Evolutionary conservation across 2,888 invertebrate genomes (phyloP), one percentile per base, ranked within the genome.

Genomic region (Loripinus fragilis): DNA sequence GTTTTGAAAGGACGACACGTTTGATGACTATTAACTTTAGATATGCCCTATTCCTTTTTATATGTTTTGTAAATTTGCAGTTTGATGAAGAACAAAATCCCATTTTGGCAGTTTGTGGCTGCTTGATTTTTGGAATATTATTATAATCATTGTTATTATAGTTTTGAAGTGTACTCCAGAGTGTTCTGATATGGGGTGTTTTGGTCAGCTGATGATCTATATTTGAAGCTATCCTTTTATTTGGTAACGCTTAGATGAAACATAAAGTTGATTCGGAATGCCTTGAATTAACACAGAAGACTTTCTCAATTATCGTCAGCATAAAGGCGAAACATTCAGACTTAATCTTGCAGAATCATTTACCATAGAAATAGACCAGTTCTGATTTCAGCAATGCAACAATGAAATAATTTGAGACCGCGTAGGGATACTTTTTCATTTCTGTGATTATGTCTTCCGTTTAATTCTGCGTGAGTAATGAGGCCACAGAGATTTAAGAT

Each of bases 381-480:
- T 55, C 55, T 55, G 55, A 55, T 55, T 28, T 55, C 55, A 28
- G 7, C 55, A 28, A 23, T 55, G 7, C 23, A n/a, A 28, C 55
- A 55, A 55, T 23, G 55, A 55, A 55, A 55, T 55, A 10, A 55
- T 28, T n/a, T 28, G 55, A 55, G 55, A 55, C 25, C 55, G 55
- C 55, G 55, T 25, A 55, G 55, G 55, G 55, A 55, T 55, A 55
- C 55, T n/a, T 55, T 55, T 55, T 55, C 55, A 55, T 55, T 28
- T 55, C 55, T 55, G 55, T 55, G 55, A 55, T 55, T 55, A 55
- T n/a, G 15, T 55, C 55, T 55, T 28, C 28, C 55, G 28, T 23
- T 55, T 55, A 55, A 28, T 55, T 55, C 55, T 23, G 55, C 25
- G 55, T 55, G 55, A 55, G 55, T 55, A 55, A 55, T 55, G 55